These are phyloP conservation scores for Tolypeutes matacus DNA, from an alignment of 2,797 vertebrate species.

Conservation along the genomic window DNA sequence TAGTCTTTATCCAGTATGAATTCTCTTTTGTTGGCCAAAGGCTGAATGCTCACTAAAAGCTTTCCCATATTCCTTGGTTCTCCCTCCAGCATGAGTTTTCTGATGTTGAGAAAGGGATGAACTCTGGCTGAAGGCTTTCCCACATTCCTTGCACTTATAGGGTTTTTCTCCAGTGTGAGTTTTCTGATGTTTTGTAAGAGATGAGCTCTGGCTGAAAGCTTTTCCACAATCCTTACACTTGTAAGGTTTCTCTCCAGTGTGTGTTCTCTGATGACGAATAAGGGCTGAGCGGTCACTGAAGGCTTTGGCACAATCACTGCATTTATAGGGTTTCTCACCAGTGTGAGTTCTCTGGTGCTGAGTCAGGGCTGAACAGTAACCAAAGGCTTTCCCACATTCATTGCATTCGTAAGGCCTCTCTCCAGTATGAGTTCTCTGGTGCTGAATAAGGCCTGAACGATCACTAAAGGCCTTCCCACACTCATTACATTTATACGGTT, in stretches of 20 bases:
- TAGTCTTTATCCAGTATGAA: conserved; percentile 74
- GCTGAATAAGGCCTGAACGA: conserved; percentile 81
- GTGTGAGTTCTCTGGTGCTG: conserved; percentile 84
- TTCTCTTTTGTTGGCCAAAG: conserved; percentile 72
- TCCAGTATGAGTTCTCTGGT: conserved; percentile 84
- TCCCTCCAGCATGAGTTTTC: conserved; percentile 75
- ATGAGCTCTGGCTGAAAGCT: conserved; percentile 84
- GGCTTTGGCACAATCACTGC: conserved; percentile 78
- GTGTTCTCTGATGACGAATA: conserved; percentile 82
- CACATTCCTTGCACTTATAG: conserved; percentile 78
- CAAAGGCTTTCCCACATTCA: conserved; percentile 81
- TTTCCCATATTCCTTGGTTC: conserved; percentile 65
- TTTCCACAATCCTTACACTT: conserved; percentile 83
- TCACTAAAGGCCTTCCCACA: conserved; percentile 83
- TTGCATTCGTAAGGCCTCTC: conserved; percentile 81
- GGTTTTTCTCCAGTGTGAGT: conserved; percentile 82
- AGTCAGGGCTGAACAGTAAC: conserved; percentile 82
- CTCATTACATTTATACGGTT: conserved; percentile 82
- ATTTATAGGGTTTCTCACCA: conserved; percentile 81
- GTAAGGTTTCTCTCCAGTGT: conserved; percentile 85
- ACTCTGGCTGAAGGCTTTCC: conserved; percentile 82
- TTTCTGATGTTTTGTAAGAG: conserved; percentile 85
- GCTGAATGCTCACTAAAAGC: conserved; percentile 53
- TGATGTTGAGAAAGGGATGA: conserved; percentile 82
- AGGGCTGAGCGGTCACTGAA: conserved; percentile 83